Evolutionary conservation across 2,113 vertebrate species (phyloP).

Genomic region (Condylura cristata): DNA sequence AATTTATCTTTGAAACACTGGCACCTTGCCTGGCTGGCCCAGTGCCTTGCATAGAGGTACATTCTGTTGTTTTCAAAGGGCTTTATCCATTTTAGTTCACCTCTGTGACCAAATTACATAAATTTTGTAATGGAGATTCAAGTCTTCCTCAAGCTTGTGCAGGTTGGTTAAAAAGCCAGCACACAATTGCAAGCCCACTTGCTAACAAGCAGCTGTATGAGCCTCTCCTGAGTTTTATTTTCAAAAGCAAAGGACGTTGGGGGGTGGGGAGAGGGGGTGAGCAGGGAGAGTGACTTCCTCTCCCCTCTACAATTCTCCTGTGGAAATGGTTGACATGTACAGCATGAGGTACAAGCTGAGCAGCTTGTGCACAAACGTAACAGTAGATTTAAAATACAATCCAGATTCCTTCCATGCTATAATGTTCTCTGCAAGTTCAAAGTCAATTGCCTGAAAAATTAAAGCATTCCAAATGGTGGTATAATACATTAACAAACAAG

Average conservation of each 20-base stretch:
- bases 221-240: constrained; percentile 46
- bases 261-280: too few relatives aligned
- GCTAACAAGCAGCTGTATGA: not conserved
- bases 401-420: not conserved
- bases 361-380: constrained; percentile 1
- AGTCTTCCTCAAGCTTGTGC: not conserved
- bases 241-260: constrained; percentile 5
- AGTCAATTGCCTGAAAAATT: constrained; percentile 60
- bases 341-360: not conserved
- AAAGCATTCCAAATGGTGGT: constrained; percentile 53
- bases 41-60: not conserved
- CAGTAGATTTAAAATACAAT: constrained; percentile 10
- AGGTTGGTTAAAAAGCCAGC: not conserved
- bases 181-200: not conserved
- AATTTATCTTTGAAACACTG: not conserved
- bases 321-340: not conserved
- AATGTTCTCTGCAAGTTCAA: constrained; percentile 56
- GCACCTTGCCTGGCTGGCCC: not conserved
- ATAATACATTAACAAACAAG: constrained; percentile 43
- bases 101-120: not conserved
- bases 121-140: not conserved
- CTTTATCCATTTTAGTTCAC: not conserved
- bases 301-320: not conserved
- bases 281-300: not conserved
- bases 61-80: not conserved